These are phyloP conservation scores for Dorcus parallelipipedus DNA, from an alignment of 2,888 invertebrate genomes.

Conservation along the genomic window DNA sequence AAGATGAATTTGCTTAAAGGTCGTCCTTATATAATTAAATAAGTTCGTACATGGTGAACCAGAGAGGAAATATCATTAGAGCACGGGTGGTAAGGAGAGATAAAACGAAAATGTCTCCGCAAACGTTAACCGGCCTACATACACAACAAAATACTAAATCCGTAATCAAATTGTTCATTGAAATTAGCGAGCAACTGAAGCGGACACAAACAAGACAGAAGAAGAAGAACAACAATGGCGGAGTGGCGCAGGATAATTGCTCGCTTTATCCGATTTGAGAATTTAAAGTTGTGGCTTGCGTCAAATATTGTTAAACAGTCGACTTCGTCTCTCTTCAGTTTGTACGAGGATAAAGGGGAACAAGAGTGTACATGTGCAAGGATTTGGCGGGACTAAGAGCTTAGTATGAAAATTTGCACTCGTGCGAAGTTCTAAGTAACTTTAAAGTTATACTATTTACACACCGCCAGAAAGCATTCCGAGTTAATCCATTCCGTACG, in stretches of 20 bases:
- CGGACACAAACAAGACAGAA: constrained; percentile 18
- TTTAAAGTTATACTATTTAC: background rate
- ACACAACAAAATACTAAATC: constrained; percentile 30
- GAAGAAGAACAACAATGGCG: constrained; percentile 19
- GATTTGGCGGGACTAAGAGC: background rate
- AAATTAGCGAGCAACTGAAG: constrained; percentile 23
- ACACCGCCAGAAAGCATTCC: background rate
- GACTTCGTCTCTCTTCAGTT: background rate
- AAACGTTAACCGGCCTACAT: constrained; percentile 18
- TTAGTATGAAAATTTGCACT: background rate
- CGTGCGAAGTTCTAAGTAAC: background rate
- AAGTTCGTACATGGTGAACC: too few relatives aligned
- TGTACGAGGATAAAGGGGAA: background rate
- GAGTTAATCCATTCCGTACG: too few relatives aligned
- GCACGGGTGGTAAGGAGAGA: too few relatives aligned
- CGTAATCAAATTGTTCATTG: constrained; percentile 31
- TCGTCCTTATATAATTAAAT: too few relatives aligned
- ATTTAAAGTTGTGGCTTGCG: constrained; percentile 15
- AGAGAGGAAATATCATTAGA: too few relatives aligned
- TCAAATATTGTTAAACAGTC: background rate
- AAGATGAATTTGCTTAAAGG: too few relatives aligned
- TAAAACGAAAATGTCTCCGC: constrained; percentile 9
- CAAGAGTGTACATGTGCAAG: background rate
- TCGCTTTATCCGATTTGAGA: constrained; percentile 26
- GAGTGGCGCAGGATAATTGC: constrained; percentile 23